Percentiles rank a stretch among this genome's conserved stretches.
Evolutionary conservation across 2,797 vertebrate genomes (phyloP).

Genomic region (Sternotherus odoratus): DNA sequence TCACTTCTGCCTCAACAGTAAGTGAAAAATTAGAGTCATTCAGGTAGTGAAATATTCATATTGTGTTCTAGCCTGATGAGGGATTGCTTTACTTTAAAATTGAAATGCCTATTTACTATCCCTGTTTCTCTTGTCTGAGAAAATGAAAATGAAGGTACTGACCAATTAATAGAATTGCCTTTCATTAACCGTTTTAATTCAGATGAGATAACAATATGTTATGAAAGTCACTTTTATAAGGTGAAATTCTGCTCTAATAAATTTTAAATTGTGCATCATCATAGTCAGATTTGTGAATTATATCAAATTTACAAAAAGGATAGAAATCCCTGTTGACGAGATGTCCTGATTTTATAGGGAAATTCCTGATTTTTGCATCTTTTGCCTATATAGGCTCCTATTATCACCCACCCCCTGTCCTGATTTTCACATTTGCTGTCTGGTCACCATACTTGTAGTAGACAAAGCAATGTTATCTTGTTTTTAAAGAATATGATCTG

Average conservation of each 20-base stretch:
- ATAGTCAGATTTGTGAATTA: slow-evolving; percentile 19
- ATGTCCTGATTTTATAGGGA: too few species aligned
- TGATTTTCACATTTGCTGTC: too few species aligned
- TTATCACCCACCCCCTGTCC: too few species aligned
- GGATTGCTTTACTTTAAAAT: slow-evolving; percentile 62
- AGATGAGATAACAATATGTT: slow-evolving; percentile 47
- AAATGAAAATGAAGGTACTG: slow-evolving; percentile 61
- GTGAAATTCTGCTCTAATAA: not conserved
- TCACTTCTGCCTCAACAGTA: slow-evolving; percentile 38
- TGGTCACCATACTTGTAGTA: not conserved
- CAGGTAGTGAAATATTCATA: slow-evolving; percentile 45
- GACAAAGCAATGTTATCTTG: slow-evolving; percentile 4
- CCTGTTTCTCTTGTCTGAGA: slow-evolving; percentile 48
- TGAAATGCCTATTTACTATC: slow-evolving; percentile 35
- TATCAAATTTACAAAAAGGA: not conserved
- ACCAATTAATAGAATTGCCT: slow-evolving; percentile 68
- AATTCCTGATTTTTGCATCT: too few species aligned
- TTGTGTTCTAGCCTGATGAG: slow-evolving; percentile 50
- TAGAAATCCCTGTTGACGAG: not conserved
- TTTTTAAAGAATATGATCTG: not conserved
- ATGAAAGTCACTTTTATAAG: not conserved
- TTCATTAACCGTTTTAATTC: slow-evolving; percentile 64
- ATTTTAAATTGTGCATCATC: not conserved
- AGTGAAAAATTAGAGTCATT: slow-evolving; percentile 44
- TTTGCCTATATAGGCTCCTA: too few species aligned